phyloP scores from a whole-genome alignment of 2,888 invertebrate species.

The Hofmannophila pseudospretella region DNA sequence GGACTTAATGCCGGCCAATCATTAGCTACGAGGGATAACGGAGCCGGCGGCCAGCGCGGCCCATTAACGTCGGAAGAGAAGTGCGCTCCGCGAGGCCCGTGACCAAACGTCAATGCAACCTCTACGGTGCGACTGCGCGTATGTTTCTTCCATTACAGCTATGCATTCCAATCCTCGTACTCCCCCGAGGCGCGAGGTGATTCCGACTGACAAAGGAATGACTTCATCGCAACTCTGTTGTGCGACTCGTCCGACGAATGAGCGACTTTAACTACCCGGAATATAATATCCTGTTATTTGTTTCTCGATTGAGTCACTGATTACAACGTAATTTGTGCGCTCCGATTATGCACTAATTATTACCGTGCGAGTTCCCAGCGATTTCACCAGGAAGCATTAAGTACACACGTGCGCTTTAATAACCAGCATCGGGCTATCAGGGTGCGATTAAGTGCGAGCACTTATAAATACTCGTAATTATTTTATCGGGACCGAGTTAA shows the following conservation, averaged over 20 bases:
- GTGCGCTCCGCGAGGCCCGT: constrained; percentile 55
- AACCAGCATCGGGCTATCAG: constrained; percentile 46
- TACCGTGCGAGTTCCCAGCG: constrained; percentile 39
- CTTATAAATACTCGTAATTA: constrained; percentile 72
- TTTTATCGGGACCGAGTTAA: constrained; percentile 67
- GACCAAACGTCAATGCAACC: constrained; percentile 75
- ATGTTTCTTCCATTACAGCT: constrained; percentile 25
- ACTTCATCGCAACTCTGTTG: constrained; percentile 60
- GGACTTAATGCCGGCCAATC: constrained; percentile 77
- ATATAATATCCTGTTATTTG: constrained; percentile 26
- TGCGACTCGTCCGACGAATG: neutral
- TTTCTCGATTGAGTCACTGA: constrained; percentile 15
- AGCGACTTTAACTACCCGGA: constrained; percentile 3
- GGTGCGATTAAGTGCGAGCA: constrained; percentile 60
- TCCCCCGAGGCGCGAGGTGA: constrained; percentile 49
- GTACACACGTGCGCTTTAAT: constrained; percentile 47
- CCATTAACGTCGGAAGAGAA: constrained; percentile 51
- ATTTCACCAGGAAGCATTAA: constrained; percentile 51
- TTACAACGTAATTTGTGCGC: constrained; percentile 20
- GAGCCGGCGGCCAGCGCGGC: constrained; percentile 62
- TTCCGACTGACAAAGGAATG: constrained; percentile 61
- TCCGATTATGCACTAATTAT: constrained; percentile 50
- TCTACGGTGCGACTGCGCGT: constrained; percentile 37
- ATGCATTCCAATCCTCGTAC: constrained; percentile 39
- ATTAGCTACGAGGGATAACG: constrained; percentile 78